These are phyloP conservation scores for Fregata magnificens DNA, from an alignment of 2,113 vertebrate genomes.

Conservation along the genomic window DNA sequence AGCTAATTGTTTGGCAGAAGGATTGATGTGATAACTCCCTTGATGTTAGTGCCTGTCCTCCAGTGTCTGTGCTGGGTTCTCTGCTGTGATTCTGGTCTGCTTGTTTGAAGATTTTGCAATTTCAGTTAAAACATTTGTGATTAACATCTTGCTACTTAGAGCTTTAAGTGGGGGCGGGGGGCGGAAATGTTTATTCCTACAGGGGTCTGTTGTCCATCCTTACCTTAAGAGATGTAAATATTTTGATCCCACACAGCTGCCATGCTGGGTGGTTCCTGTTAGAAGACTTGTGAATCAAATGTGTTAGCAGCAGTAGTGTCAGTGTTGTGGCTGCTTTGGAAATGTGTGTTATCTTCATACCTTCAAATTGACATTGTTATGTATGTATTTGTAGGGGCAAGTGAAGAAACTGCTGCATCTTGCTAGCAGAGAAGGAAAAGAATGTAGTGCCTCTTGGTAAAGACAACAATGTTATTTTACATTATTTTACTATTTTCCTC, in stretches of 20 bases:
- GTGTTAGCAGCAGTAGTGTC: background rate
- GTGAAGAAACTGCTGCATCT: background rate
- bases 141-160: background rate
- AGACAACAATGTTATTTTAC: background rate
- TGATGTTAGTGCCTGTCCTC: background rate
- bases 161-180: background rate
- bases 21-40: no score
- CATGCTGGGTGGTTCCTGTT: background rate
- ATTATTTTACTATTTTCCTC: background rate
- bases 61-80: background rate
- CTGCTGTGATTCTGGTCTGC: background rate
- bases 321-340: background rate
- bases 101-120: background rate
- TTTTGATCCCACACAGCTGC: background rate
- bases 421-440: background rate
- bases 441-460: background rate
- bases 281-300: background rate
- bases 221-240: background rate
- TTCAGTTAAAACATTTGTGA: background rate
- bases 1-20: background rate
- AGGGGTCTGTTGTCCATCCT: background rate
- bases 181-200: background rate
- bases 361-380: background rate
- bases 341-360: background rate
- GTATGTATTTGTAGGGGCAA: background rate